phyloP scores from a whole-genome alignment of 2,797 vertebrate species.

The Labeo calbasu region DNA sequence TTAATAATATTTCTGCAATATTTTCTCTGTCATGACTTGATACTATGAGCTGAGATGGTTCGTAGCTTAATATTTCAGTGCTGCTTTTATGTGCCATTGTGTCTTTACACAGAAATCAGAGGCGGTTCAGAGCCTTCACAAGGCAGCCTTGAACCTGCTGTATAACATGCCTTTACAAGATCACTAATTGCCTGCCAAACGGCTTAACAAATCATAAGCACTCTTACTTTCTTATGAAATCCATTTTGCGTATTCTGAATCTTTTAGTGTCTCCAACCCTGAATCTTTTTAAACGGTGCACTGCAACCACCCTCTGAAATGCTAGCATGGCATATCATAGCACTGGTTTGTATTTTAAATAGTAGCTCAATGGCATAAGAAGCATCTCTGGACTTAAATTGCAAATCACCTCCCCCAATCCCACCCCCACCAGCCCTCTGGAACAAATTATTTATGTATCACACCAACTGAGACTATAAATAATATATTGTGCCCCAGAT shows the following conservation, averaged over 20 bases:
- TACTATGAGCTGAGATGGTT: background rate
- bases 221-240: background rate
- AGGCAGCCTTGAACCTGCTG: background rate
- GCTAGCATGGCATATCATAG: conserved; percentile 3
- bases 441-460: conserved; percentile 76
- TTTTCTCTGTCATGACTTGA: background rate
- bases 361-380: conserved; percentile 29
- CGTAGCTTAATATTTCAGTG: background rate
- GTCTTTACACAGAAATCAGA: background rate
- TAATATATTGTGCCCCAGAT: conserved; percentile 63
- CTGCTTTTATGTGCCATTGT: background rate
- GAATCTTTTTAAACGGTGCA: conserved; percentile 11
- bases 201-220: conserved; percentile 16
- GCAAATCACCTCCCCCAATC: conserved; percentile 64
- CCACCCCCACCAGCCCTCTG: conserved; percentile 60
- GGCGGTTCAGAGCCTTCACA: background rate
- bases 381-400: conserved; percentile 68
- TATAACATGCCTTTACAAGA: background rate
- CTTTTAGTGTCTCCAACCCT: background rate
- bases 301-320: conserved; percentile 11
- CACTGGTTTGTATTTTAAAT: conserved; percentile 58
- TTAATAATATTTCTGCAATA: background rate
- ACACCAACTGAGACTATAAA: conserved; percentile 70
- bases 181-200: background rate
- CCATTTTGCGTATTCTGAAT: conserved; percentile 9